Conservation (phyloP, 2,888 invertebrate species). For the Lithosia quadra region DNA sequence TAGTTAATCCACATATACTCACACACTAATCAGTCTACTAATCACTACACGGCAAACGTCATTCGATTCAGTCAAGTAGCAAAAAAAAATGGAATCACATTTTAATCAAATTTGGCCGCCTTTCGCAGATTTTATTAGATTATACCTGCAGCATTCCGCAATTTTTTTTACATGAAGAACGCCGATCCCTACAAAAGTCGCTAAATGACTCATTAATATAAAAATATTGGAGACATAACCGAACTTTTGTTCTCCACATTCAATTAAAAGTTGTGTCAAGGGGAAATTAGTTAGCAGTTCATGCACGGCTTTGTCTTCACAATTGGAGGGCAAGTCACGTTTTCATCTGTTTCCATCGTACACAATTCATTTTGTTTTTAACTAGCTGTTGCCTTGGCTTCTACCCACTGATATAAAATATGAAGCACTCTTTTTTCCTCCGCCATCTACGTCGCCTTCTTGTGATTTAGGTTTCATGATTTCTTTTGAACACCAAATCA, state of each 20-base stretch:
- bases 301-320: slow-evolving; percentile 27
- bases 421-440: neutral
- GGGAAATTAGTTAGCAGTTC: slow-evolving; percentile 42
- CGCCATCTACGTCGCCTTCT: neutral
- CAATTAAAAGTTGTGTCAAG: slow-evolving; percentile 45
- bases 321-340: slow-evolving; percentile 46
- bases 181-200: neutral
- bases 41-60: too few species aligned
- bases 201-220: neutral
- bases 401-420: neutral
- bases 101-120: too few species aligned
- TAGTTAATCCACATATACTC: too few species aligned
- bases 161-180: neutral
- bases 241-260: slow-evolving; percentile 17
- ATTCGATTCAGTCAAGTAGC: too few species aligned
- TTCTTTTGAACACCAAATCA: neutral
- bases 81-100: too few species aligned
- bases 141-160: neutral
- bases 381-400: neutral
- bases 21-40: too few species aligned
- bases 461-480: neutral
- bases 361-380: slow-evolving; percentile 10
- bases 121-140: too few species aligned
- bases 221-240: slow-evolving; percentile 2
- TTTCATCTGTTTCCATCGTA: slow-evolving; percentile 35